Evolutionary conservation across 2,888 invertebrate genomes (phyloP), one percentile per base, ranked within the genome.

Genomic region (Cryptocheilus praepositus): DNA sequence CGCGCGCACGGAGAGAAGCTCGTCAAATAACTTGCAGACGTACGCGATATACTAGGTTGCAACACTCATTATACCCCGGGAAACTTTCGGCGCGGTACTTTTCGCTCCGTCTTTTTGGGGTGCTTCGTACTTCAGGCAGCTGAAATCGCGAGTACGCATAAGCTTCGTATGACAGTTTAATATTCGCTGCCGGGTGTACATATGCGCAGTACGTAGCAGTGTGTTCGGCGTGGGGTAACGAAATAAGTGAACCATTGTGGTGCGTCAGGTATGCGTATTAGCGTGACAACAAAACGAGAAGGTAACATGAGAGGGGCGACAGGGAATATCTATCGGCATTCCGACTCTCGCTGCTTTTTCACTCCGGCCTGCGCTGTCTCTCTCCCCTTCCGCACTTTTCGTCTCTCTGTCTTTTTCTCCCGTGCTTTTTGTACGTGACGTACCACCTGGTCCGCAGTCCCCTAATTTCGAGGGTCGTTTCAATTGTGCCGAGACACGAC

Each of bases 191-290:
- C 36, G 36, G 36, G 36, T 36, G 8, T 11, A 11, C 36, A 11
- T 36, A 36, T 36, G 36, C 36, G 36, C 36, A 36, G 13, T 36
- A 36, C 25, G 25, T 25, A 5, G 36, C 11, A 11, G 3, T 4
- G 36, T 11, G 25, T 25, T 25, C 25, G 11, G 36, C 11, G 36
- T 36, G 3, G 36, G 13, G 61, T 66, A 73, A 62, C 73, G 71
- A 77, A 76, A 77, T 76, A 79, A 80, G 71, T 70, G 71, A 59
- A 43, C 64, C 69, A 73, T 70, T 67, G 67, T 63, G 65, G 51
- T 62, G 63, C 49, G 78, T 69, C 64, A 64, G 60, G 67, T 70
- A 66, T 67, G 62, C 57, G 77, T 71, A 73, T 71, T 69, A 79
- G 57, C 68, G 71, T 61, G 56, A 59, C 53, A 66, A 61, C 61